Evolutionary conservation across 1,140 invertebrate genomes (phyloP), one percentile per base, ranked within the genome.

Genomic region (Matsumurasca onukii): DNA sequence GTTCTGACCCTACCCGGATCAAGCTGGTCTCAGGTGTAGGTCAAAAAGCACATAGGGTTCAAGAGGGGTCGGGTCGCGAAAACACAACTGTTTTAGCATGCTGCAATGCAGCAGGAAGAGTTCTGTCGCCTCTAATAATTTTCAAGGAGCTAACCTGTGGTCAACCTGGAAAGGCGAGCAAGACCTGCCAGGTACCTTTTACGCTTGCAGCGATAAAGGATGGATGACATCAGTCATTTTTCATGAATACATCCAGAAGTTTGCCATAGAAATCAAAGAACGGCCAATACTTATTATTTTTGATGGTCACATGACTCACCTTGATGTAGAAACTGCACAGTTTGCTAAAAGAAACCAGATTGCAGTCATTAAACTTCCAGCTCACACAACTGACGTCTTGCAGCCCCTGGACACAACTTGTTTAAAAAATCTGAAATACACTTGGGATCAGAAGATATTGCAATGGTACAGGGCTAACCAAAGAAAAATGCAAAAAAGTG

Each of bases 31-130:
- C 68, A 5, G 68, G 62, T 49, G 27, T 49, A 68, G 68, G 62
- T 31, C 61, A 69, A 34, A 69, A 67, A 49, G 61, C 63, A 29
- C 65, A 69, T 34, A 52, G 63, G 68, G 49, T 29, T 25, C 63
- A 45, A 31, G 20, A 65, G 25, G 68, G 68, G n/a, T 29, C 65
- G 20, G 68, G 68, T 3, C 17, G 39, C 68, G 31, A 67, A 17
- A 69, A 69, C 31, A 69, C 68, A 31, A 69, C 66, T n/a, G 30
- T 69, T 17, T 49, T 69, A 27, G 68, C 65, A 68, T 69, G 68
- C 24, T 65, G 30, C 45, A 59, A 52, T 65, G 68, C 68, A 48
- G 49, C 68, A 27, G 68, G 62, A 9, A 34, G 12, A 31, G 61
- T 66, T 24, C 24, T 68, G n/a, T 61, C 68, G 17, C 68, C 68